Percentiles rank a stretch among this genome's conserved stretches.
These are phyloP conservation scores for Drosophila neocordata DNA, from an alignment of 1,140 invertebrate genomes.

Conservation along the genomic window DNA sequence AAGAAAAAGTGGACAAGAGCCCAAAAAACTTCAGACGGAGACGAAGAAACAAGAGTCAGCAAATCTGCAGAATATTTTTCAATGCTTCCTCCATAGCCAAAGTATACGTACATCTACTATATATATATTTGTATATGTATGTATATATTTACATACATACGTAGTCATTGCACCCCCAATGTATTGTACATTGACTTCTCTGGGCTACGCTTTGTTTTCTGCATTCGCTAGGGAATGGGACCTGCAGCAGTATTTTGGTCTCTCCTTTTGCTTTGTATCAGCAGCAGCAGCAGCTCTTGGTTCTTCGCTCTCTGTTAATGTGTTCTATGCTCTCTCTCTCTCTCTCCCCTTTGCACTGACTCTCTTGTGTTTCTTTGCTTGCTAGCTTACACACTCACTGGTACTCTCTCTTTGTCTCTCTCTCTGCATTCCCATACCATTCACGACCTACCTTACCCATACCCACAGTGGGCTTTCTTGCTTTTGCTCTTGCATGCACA, in stretches of 20 bases:
- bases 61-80: slow-evolving; percentile 42
- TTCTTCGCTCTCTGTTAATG: neutral
- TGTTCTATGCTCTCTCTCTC: slow-evolving; percentile 18
- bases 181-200: slow-evolving; percentile 81
- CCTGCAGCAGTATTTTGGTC: neutral
- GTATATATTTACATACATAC: slow-evolving; percentile 3
- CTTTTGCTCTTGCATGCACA: slow-evolving; percentile 65
- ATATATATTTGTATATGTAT: slow-evolving; percentile 15
- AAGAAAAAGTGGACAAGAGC: slow-evolving; percentile 17
- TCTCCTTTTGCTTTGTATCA: no score
- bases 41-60: slow-evolving; percentile 18
- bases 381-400: neutral
- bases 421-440: slow-evolving; percentile 64
- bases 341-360: neutral
- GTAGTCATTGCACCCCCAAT: slow-evolving; percentile 74
- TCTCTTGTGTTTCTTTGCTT: neutral
- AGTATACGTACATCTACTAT: no score
- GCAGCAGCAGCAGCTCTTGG: no score
- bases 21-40: slow-evolving; percentile 23
- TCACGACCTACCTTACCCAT: slow-evolving; percentile 78
- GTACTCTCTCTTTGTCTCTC: slow-evolving; percentile 27
- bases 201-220: slow-evolving; percentile 78
- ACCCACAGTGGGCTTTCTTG: slow-evolving; percentile 71
- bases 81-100: slow-evolving; percentile 17
- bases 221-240: slow-evolving; percentile 58